phyloP scores from a whole-genome alignment of 2,888 invertebrate species.

The Junonia oenone region DNA sequence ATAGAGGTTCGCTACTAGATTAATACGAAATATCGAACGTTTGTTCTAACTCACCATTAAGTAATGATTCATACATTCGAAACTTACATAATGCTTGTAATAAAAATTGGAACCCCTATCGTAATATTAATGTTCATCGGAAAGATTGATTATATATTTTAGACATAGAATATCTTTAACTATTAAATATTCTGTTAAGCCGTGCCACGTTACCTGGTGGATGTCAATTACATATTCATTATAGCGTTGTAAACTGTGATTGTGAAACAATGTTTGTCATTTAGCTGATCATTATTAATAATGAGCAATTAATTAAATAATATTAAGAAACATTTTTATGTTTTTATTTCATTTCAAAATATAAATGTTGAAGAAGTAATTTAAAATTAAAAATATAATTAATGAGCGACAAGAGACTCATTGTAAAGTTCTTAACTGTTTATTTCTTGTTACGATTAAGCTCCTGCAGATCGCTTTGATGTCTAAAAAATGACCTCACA shows the following conservation, averaged over 20 bases:
- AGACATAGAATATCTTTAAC: background rate
- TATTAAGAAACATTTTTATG: no score
- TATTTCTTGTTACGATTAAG: conserved; percentile 30
- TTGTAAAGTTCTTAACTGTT: conserved; percentile 15
- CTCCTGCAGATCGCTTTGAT: conserved; percentile 26
- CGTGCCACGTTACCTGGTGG: background rate
- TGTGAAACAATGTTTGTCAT: no score
- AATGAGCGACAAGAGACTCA: conserved; percentile 6
- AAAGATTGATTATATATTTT: conserved; percentile 8
- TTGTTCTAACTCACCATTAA: conserved; percentile 31
- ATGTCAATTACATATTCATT: no score
- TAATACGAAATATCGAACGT: conserved; percentile 50
- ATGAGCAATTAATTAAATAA: no score
- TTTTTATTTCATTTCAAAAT: no score
- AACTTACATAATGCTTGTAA: conserved; percentile 22
- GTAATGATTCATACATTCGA: conserved; percentile 29
- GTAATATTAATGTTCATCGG: conserved; percentile 14
- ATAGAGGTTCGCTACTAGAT: conserved; percentile 70
- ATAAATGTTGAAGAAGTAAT: no score
- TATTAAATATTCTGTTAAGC: background rate
- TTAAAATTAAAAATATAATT: conserved; percentile 16
- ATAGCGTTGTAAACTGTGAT: background rate
- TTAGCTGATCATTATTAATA: no score
- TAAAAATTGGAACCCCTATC: conserved; percentile 11
- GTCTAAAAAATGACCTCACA: conserved; percentile 44